phyloP scores from a whole-genome alignment of 2,888 invertebrate species.

The Dasypolia templi region DNA sequence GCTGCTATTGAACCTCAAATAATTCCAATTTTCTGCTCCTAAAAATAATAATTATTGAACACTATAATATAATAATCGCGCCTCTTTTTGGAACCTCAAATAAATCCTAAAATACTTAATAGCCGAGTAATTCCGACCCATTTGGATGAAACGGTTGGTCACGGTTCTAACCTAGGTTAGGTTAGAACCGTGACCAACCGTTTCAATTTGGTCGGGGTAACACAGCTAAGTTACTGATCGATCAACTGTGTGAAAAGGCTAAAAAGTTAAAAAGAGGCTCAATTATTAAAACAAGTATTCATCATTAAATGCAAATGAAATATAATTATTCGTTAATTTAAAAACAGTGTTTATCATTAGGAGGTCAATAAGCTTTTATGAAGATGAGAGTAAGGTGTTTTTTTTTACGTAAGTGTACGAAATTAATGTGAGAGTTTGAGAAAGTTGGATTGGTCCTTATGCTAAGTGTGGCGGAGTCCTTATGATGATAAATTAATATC shows the following conservation, averaged over 20 bases:
- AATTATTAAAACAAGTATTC: no score
- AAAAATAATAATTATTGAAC: neutral
- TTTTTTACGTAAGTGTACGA: neutral
- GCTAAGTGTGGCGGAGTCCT: constrained; percentile 1
- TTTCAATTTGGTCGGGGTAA: no score
- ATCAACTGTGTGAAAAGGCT: no score
- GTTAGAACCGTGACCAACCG: no score
- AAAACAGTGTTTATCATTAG: neutral
- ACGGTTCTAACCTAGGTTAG: no score
- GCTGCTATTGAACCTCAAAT: neutral
- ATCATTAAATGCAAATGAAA: no score
- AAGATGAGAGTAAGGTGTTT: neutral
- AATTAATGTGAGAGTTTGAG: neutral
- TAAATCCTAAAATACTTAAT: neutral
- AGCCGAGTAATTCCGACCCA: no score
- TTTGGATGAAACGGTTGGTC: neutral
- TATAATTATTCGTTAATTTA: no score
- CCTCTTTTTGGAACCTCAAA: neutral
- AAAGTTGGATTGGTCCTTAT: constrained; percentile 3
- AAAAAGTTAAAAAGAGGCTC: no score
- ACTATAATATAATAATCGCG: neutral
- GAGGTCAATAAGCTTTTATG: no score
- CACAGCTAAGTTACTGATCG: no score
- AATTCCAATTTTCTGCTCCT: neutral
- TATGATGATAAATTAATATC: constrained; percentile 27